Evolutionary conservation across 2,888 invertebrate species (phyloP).

Genomic region (Morpho helenor): DNA sequence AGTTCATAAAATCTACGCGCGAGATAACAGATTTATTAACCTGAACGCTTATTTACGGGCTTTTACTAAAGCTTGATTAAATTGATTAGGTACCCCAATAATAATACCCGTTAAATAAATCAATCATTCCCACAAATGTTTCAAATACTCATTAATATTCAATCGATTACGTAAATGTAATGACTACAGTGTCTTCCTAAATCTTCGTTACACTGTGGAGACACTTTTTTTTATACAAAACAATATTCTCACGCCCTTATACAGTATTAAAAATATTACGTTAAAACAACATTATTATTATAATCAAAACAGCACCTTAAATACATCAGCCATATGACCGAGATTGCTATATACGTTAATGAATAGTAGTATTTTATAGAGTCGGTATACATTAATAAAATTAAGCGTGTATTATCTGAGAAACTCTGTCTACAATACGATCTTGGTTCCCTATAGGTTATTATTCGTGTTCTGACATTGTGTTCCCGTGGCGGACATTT

Average conservation of each 20-base stretch:
- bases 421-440: constrained; percentile 31
- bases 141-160: constrained; percentile 26
- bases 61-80: constrained; percentile 17
- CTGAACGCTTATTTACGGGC: constrained; percentile 23
- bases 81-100: constrained; percentile 16
- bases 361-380: constrained; percentile 12
- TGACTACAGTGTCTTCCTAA: constrained; percentile 22
- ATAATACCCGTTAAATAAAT: constrained; percentile 26
- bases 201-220: constrained; percentile 19
- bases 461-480: constrained; percentile 32
- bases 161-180: constrained; percentile 31
- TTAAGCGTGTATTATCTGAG: constrained; percentile 36
- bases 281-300: background rate
- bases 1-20: constrained; percentile 18
- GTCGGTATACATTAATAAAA: constrained; percentile 35
- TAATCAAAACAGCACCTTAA: no score
- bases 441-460: constrained; percentile 33
- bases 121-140: constrained; percentile 28
- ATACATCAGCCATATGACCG: no score
- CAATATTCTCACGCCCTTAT: constrained; percentile 23
- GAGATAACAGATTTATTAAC: constrained; percentile 25
- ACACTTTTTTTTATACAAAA: constrained; percentile 23
- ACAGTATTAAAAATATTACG: constrained; percentile 5
- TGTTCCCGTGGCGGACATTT: constrained; percentile 20
- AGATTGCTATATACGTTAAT: no score